A percentile compares a stretch with the other conserved stretches of the same genome.
These are phyloP conservation scores for Loripinus fragilis DNA, from an alignment of 2,888 invertebrate species.

Conservation along the genomic window DNA sequence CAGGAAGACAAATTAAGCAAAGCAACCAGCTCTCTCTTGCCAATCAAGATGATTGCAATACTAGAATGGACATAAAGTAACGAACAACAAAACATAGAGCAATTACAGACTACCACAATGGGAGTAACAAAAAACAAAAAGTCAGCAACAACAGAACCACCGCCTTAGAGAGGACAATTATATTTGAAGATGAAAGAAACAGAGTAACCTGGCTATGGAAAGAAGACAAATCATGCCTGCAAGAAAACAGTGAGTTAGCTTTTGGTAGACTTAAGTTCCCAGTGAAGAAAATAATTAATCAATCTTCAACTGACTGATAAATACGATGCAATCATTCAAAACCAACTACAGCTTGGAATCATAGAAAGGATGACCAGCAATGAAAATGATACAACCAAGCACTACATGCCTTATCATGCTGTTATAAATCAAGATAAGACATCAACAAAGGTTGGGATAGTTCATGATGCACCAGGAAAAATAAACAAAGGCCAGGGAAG, in stretches of 20 bases:
- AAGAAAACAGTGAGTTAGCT: constrained; percentile 31
- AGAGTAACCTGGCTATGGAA: constrained; percentile 40
- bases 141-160: too few species aligned
- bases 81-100: too few species aligned
- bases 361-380: constrained; percentile 35
- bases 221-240: constrained; percentile 23
- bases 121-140: too few species aligned
- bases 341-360: constrained; percentile 30
- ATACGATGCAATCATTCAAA: constrained; percentile 28
- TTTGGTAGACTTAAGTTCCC: constrained; percentile 31
- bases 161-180: too few species aligned
- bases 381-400: constrained; percentile 1
- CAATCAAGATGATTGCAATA: too few species aligned
- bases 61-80: too few species aligned
- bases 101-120: too few species aligned
- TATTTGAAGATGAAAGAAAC: constrained; percentile 31
- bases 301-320: constrained; percentile 21
- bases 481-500: constrained; percentile 18
- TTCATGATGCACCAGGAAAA: constrained; percentile 30
- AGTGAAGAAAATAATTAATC: constrained; percentile 12
- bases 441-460: constrained; percentile 25
- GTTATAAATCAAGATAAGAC: constrained; percentile 25
- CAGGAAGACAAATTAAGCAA: too few species aligned
- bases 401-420: constrained; percentile 39
- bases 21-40: too few species aligned